Conservation (phyloP, 2,888 invertebrate species). For the Zhuqinia jingwanae region DNA sequence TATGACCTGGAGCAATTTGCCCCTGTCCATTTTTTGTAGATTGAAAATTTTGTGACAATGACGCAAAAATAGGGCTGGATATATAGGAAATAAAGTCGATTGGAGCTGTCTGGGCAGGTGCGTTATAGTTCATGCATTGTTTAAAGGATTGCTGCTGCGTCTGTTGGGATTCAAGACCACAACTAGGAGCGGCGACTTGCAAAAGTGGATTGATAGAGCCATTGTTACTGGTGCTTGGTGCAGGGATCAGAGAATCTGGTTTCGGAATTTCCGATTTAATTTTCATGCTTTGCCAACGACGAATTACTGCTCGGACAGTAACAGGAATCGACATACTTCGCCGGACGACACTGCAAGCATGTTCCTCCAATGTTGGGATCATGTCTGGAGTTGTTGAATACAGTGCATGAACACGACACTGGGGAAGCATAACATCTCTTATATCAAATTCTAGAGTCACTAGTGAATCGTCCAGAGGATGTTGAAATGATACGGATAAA, state of each 20-base stretch:
- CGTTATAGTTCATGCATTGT: constrained; percentile 61
- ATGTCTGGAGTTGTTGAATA: constrained; percentile 76
- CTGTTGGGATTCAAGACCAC: constrained; percentile 60
- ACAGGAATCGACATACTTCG: constrained; percentile 95
- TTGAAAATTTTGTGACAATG: constrained; percentile 58
- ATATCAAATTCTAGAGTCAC: constrained; percentile 95
- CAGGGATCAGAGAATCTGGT: constrained; percentile 73
- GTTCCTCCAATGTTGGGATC: constrained; percentile 78
- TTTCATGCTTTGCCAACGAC: constrained; percentile 90
- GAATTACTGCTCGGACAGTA: constrained; percentile 92
- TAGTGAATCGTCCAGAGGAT: constrained; percentile 95
- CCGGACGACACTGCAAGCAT: constrained; percentile 87
- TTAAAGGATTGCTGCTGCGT: constrained; percentile 50
- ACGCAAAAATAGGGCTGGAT: constrained; percentile 59
- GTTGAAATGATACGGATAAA: constrained; percentile 94
- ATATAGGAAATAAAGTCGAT: constrained; percentile 63
- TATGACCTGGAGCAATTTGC: constrained; percentile 34
- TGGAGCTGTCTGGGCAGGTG: constrained; percentile 58
- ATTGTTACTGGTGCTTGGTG: constrained; percentile 46
- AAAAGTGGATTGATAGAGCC: constrained; percentile 63
- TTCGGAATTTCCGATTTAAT: constrained; percentile 80
- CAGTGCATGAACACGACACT: constrained; percentile 87
- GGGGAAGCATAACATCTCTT: constrained; percentile 89
- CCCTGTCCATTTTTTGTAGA: constrained; percentile 56
- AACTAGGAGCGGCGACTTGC: constrained; percentile 51